Percentiles rank a stretch among this genome's conserved stretches.
These are phyloP conservation scores for Platichthys flesus DNA, from an alignment of 2,113 vertebrate genomes.

Conservation along the genomic window DNA sequence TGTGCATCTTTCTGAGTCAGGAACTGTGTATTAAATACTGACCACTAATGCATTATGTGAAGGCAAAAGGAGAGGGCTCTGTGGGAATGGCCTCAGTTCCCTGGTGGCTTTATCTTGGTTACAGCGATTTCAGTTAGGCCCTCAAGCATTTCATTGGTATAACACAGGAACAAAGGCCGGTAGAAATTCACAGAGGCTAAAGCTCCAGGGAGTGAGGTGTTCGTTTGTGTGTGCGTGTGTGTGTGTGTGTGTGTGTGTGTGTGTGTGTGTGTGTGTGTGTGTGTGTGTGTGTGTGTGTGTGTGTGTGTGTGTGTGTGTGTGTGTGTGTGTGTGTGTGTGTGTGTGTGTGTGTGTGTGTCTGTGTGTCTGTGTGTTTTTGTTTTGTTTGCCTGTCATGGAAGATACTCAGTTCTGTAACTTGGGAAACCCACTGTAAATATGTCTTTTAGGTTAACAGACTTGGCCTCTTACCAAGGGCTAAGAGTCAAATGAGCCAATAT, in stretches of 20 bases:
- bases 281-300: too few species aligned
- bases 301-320: too few species aligned
- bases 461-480: not conserved
- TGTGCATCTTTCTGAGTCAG: too few species aligned
- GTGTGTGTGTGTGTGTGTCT: not conserved
- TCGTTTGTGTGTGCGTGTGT: too few species aligned
- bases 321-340: too few species aligned
- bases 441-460: constrained; percentile 2
- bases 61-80: constrained; percentile 9
- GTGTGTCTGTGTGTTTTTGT: not conserved
- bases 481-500: constrained; percentile 15
- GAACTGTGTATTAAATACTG: not conserved
- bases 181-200: constrained; percentile 36
- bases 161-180: not conserved
- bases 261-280: too few species aligned
- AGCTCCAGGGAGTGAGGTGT: constrained; percentile 18
- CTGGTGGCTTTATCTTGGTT: constrained; percentile 16
- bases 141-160: constrained; percentile 22
- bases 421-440: not conserved
- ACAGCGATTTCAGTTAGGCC: constrained; percentile 12
- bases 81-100: constrained; percentile 19
- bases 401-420: not conserved
- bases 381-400: not conserved
- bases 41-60: constrained; percentile 24
- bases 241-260: too few species aligned